Evolutionary conservation across 2,113 vertebrate genomes (phyloP).

Genomic region (Mormyrus lacerda): DNA sequence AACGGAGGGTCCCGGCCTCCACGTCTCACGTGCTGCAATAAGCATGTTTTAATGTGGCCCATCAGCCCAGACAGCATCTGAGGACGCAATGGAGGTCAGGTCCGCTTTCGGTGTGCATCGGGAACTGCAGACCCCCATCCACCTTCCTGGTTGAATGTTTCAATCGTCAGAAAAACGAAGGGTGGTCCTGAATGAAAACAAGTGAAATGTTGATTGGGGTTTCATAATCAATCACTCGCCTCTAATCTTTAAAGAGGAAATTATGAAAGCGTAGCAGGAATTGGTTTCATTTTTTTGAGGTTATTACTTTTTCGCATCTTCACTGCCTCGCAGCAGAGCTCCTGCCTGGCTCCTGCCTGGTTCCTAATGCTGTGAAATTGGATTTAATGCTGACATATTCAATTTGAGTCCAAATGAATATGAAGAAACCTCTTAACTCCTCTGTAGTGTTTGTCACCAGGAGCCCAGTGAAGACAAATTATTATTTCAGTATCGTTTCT

Average conservation of each 20-base stretch:
- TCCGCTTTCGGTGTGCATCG: not conserved
- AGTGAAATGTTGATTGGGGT: not conserved
- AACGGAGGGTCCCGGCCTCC: not conserved
- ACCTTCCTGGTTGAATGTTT: not conserved
- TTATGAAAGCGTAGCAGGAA: not conserved
- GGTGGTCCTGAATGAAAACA: not conserved
- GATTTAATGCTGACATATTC: constrained; percentile 25
- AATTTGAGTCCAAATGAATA: constrained; percentile 25
- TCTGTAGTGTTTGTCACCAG: constrained; percentile 17
- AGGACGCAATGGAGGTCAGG: not conserved
- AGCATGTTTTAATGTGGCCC: not conserved
- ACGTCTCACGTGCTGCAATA: not conserved
- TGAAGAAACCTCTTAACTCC: not conserved
- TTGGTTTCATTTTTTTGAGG: not conserved
- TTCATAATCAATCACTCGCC: not conserved
- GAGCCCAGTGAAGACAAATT: not conserved
- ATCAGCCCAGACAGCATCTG: not conserved
- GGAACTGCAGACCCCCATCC: not conserved
- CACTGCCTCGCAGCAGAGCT: constrained; percentile 14
- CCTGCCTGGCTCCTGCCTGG: constrained; percentile 11
- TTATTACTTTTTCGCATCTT: constrained; percentile 4
- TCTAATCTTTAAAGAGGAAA: not conserved
- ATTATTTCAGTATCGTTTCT: not conserved
- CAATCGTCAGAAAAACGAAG: not conserved
- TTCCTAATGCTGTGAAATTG: constrained; percentile 21